phyloP scores from a whole-genome alignment of 2,113 vertebrate species.

The Oncorhynchus tshawytscha region DNA sequence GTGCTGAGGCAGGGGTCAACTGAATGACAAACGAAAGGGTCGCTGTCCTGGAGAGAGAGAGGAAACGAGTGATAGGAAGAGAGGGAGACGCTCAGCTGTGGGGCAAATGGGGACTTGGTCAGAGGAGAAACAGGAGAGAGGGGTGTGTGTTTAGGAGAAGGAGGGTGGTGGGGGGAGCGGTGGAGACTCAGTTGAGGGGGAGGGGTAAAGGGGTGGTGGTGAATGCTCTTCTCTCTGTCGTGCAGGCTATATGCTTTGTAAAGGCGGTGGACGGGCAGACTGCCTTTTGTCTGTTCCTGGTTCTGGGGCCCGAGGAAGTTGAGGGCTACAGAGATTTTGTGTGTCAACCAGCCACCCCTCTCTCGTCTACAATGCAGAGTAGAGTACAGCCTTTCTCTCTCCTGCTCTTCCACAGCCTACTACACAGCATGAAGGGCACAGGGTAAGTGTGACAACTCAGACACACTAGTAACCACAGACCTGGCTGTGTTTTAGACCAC shows the following conservation, averaged over 20 bases:
- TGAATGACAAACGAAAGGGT: conserved; percentile 85
- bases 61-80: conserved; percentile 21
- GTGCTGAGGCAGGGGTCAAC: conserved; percentile 80
- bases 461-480: conserved; percentile 21
- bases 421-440: conserved; percentile 71
- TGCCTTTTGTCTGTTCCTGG: conserved; percentile 77
- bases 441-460: conserved; percentile 69
- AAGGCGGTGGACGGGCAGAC: conserved; percentile 56
- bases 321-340: conserved; percentile 55
- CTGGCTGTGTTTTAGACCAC: conserved; percentile 21
- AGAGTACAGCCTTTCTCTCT: conserved; percentile 35
- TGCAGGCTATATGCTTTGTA: conserved; percentile 58
- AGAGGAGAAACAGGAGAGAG: conserved; percentile 56
- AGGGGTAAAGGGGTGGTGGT: conserved; percentile 46
- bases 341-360: conserved; percentile 54
- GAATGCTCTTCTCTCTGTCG: conserved; percentile 47
- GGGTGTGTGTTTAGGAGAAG: conserved; percentile 45
- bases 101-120: conserved; percentile 45
- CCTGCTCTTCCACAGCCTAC: conserved; percentile 25
- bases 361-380: conserved; percentile 54
- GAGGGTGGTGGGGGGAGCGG: conserved; percentile 41
- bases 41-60: conserved; percentile 32
- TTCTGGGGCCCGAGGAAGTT: conserved; percentile 65
- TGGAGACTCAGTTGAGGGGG: conserved; percentile 66
- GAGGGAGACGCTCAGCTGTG: conserved; percentile 50